A percentile compares a stretch with the other conserved stretches of the same genome.
These are phyloP conservation scores for Cavia porcellus DNA, from an alignment of 2,113 vertebrate genomes.

Conservation along the genomic window DNA sequence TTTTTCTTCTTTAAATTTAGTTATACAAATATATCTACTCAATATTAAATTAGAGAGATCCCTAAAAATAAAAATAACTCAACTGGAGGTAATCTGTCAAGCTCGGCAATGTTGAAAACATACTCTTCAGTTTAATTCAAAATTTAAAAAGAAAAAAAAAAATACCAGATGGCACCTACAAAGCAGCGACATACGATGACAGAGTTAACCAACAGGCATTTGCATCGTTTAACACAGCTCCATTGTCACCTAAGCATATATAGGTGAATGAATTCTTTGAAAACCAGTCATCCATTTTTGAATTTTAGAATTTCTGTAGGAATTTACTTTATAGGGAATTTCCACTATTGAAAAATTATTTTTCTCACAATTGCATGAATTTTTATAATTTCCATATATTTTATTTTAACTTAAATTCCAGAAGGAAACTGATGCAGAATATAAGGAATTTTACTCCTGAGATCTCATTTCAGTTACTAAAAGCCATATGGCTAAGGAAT, in stretches of 20 bases:
- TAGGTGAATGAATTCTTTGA: constrained; percentile 46
- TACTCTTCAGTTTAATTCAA: constrained; percentile 61
- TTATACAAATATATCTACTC: constrained; percentile 68
- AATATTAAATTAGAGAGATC: constrained; percentile 50
- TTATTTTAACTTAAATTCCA: constrained; percentile 66
- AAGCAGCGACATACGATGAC: constrained; percentile 43
- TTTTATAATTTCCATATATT: constrained; percentile 57
- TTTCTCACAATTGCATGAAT: constrained; percentile 59
- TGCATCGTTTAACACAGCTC: constrained; percentile 54
- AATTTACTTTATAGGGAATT: constrained; percentile 57
- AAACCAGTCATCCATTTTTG: constrained; percentile 54
- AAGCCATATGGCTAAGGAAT: constrained; percentile 70
- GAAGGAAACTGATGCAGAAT: constrained; percentile 69
- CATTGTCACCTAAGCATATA: constrained; percentile 30
- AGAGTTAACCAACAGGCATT: constrained; percentile 64
- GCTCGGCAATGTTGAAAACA: constrained; percentile 62
- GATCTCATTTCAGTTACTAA: constrained; percentile 74
- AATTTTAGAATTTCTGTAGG: constrained; percentile 20
- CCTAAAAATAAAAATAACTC: constrained; percentile 24
- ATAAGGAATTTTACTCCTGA: constrained; percentile 68
- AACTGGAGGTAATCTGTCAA: background rate
- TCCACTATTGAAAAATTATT: constrained; percentile 4
- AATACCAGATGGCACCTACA: constrained; percentile 47
- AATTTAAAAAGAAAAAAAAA: background rate
- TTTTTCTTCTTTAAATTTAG: constrained; percentile 74